These are phyloP conservation scores for Diplazon laetatorius DNA, from an alignment of 2,888 invertebrate genomes.

Conservation along the genomic window DNA sequence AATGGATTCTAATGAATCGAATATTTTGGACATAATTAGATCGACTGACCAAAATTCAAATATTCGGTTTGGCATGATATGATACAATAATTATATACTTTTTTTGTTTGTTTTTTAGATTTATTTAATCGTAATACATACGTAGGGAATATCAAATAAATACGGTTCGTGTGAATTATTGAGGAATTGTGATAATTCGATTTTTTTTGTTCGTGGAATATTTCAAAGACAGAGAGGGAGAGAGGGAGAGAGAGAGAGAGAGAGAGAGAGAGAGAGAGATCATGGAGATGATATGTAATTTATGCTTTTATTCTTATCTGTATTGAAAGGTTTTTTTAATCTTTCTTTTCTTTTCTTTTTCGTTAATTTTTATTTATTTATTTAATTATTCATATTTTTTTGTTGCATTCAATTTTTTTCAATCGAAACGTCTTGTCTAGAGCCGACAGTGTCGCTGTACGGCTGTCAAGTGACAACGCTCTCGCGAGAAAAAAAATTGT, in stretches of 20 bases:
- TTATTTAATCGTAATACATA: conserved; percentile 61
- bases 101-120: too few relatives aligned
- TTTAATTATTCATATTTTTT: too few relatives aligned
- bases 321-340: conserved; percentile 50
- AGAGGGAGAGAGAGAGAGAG: conserved; percentile 61
- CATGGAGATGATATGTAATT: conserved; percentile 64
- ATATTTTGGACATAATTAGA: conserved; percentile 76
- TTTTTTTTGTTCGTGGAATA: conserved; percentile 53
- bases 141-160: conserved; percentile 68
- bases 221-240: conserved; percentile 61
- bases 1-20: conserved; percentile 76
- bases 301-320: conserved; percentile 35
- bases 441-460: too few relatives aligned
- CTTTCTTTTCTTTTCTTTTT: too few relatives aligned
- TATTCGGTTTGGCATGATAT: conserved; percentile 78
- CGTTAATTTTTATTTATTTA: too few relatives aligned
- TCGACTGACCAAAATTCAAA: conserved; percentile 73
- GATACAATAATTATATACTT: conserved; percentile 68
- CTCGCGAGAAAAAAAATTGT: conserved; percentile 50
- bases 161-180: conserved; percentile 64
- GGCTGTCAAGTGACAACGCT: conserved; percentile 51
- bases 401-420: too few relatives aligned
- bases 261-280: conserved; percentile 60
- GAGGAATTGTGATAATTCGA: conserved; percentile 66
- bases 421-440: conserved; percentile 47